phyloP scores from a whole-genome alignment of 2,113 vertebrate genomes.

The Zosterops japonicus region DNA sequence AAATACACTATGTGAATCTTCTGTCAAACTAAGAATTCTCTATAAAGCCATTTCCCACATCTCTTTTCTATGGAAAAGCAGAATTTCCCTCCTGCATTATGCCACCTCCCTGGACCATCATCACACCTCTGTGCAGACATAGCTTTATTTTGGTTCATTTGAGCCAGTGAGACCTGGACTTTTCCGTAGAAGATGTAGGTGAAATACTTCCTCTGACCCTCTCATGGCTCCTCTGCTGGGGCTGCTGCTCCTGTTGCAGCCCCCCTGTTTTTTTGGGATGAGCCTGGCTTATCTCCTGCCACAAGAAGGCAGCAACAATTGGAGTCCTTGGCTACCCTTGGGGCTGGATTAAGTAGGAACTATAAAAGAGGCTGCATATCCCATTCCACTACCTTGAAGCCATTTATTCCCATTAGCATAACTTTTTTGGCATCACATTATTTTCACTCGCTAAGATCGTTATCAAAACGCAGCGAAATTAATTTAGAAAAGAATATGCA shows the following conservation, averaged over 20 bases:
- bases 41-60: background rate
- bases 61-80: background rate
- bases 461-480: conserved; percentile 20
- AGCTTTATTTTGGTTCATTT: background rate
- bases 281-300: background rate
- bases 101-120: rapidly evolving
- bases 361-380: background rate
- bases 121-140: rapidly evolving
- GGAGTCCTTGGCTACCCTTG: background rate
- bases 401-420: background rate
- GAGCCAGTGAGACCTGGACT: background rate
- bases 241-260: background rate
- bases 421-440: background rate
- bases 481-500: conserved; percentile 35
- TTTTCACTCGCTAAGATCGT: background rate
- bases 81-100: background rate
- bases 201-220: rapidly evolving
- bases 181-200: rapidly evolving
- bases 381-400: background rate
- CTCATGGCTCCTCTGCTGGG: background rate
- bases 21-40: background rate
- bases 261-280: background rate
- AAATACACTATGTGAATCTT: background rate
- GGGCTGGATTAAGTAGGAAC: background rate
- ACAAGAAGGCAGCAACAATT: background rate